Conservation (phyloP, 2,113 vertebrate species). For the Nycticorax nycticorax region DNA sequence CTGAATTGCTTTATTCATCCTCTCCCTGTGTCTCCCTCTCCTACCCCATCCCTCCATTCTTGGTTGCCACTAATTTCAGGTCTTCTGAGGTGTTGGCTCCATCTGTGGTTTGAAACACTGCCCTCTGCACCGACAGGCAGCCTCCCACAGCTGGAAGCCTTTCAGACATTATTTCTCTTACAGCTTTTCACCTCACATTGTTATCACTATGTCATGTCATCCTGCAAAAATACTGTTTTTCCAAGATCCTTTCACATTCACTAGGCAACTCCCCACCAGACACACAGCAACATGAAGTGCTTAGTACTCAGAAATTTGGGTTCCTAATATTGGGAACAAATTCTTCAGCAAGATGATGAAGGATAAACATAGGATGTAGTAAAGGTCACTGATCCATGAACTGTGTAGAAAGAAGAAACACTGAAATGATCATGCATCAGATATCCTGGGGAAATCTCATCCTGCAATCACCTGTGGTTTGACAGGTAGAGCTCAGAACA, state of each 20-base stretch:
- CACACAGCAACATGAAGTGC: no score
- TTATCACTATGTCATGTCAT: not conserved
- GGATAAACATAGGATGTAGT: not conserved
- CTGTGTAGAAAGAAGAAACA: not conserved
- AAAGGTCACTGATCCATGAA: not conserved
- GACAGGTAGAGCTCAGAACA: not conserved
- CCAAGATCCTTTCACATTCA: not conserved
- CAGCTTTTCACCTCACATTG: not conserved
- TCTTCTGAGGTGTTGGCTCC: not conserved
- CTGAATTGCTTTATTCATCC: not conserved
- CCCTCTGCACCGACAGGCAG: not conserved
- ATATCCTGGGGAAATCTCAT: not conserved
- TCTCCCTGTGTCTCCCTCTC: not conserved
- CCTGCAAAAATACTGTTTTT: not conserved
- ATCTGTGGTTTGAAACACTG: not conserved
- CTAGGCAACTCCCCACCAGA: not conserved
- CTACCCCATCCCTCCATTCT: not conserved
- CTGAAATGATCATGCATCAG: not conserved
- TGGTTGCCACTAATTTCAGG: not conserved
- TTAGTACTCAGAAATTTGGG: not conserved
- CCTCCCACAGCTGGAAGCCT: not conserved
- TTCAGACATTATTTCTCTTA: not conserved
- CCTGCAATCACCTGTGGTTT: not conserved
- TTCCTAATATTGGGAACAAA: not conserved
- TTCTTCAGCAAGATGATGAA: not conserved